A percentile compares a stretch with the other conserved stretches of the same genome.
phyloP scores from a whole-genome alignment of 2,888 invertebrate species.

The Nipponacmea schrenckii region DNA sequence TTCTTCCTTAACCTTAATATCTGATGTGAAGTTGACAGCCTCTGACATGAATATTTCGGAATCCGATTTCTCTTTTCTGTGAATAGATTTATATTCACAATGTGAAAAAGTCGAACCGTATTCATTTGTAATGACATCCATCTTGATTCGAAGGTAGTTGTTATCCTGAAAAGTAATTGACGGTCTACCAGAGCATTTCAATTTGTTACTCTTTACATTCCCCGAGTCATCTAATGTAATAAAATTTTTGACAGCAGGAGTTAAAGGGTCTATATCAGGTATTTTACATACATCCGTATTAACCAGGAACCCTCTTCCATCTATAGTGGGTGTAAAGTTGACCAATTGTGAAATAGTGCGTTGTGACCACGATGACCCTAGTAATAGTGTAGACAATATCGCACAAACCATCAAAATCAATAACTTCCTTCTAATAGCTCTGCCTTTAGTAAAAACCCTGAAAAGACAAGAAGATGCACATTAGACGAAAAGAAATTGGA shows the following conservation, averaged over 20 bases:
- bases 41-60: constrained; percentile 34
- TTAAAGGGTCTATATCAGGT: constrained; percentile 57
- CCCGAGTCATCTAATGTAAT: constrained; percentile 39
- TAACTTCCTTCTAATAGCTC: too few relatives aligned
- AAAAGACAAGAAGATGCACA: too few relatives aligned
- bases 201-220: constrained; percentile 33
- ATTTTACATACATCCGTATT: constrained; percentile 60
- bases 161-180: constrained; percentile 54
- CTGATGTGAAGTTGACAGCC: constrained; percentile 32
- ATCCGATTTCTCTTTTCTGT: constrained; percentile 35
- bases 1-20: constrained; percentile 39
- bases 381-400: too few relatives aligned
- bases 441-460: too few relatives aligned
- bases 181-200: constrained; percentile 40
- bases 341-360: too few relatives aligned
- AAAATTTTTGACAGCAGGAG: too few relatives aligned
- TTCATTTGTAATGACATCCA: constrained; percentile 36
- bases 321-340: too few relatives aligned
- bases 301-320: constrained; percentile 46
- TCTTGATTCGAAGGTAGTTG: constrained; percentile 39
- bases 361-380: too few relatives aligned
- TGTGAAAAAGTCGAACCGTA: constrained; percentile 44
- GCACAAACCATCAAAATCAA: too few relatives aligned
- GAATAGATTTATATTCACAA: constrained; percentile 55
- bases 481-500: too few relatives aligned